These are phyloP conservation scores for Lucilia cuprina DNA, from an alignment of 1,140 invertebrate genomes.

Conservation along the genomic window DNA sequence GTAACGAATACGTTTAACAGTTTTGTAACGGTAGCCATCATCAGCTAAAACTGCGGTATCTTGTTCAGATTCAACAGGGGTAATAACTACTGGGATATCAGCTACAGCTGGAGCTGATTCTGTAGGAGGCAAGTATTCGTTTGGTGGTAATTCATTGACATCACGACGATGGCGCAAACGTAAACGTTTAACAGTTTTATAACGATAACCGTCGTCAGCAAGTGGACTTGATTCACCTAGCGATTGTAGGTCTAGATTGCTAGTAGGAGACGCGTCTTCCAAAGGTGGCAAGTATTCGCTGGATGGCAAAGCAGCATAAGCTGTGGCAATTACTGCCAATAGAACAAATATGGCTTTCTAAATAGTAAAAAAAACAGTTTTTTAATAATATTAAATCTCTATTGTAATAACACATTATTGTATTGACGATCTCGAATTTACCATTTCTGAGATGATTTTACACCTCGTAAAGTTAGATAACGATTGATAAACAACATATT, in stretches of 20 bases:
- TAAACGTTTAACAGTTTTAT: slow-evolving; percentile 47
- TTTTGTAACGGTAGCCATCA: slow-evolving; percentile 50
- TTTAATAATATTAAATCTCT: background rate
- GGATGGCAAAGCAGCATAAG: slow-evolving; percentile 54
- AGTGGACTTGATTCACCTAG: slow-evolving; percentile 46
- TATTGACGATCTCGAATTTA: background rate
- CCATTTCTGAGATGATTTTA: slow-evolving; percentile 25
- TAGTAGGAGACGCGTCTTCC: slow-evolving; percentile 52
- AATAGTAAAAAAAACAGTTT: background rate
- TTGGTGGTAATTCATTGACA: slow-evolving; percentile 46
- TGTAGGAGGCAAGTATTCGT: slow-evolving; percentile 48
- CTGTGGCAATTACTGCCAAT: slow-evolving; percentile 57
- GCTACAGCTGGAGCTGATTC: slow-evolving; percentile 45
- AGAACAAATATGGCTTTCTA: slow-evolving; percentile 59
- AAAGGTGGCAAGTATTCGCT: slow-evolving; percentile 57
- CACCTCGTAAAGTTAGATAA: background rate
- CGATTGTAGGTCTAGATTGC: slow-evolving; percentile 44
- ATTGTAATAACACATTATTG: background rate
- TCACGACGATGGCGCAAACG: slow-evolving; percentile 50
- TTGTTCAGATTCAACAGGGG: slow-evolving; percentile 34
- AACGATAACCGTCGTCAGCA: slow-evolving; percentile 44
- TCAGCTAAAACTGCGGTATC: slow-evolving; percentile 43
- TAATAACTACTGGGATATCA: slow-evolving; percentile 39
- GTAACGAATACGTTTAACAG: slow-evolving; percentile 46
- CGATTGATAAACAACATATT: slow-evolving; percentile 24